phyloP scores from a whole-genome alignment of 1,140 invertebrate genomes.

The Polypedilum pembai region DNA sequence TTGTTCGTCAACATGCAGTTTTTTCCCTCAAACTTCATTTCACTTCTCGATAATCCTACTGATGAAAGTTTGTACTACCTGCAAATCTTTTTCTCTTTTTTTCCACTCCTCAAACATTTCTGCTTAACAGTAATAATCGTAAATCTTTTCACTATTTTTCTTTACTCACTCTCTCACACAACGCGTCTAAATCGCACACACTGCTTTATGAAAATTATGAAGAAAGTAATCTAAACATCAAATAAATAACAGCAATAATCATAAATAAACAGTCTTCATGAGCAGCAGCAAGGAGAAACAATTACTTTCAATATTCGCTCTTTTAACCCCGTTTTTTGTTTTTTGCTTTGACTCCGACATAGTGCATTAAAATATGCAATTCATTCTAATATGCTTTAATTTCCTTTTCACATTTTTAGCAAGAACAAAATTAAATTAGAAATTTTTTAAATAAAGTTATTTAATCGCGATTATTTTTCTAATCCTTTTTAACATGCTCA shows the following conservation, averaged over 20 bases:
- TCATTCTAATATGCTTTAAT: background rate
- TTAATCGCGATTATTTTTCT: conserved; percentile 10
- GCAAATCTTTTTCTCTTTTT: conserved; percentile 11
- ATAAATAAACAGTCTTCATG: conserved; percentile 11
- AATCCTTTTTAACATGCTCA: too few species aligned
- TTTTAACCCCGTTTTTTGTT: background rate
- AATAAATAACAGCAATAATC: conserved; percentile 28
- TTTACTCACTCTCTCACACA: background rate
- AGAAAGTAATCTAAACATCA: conserved; percentile 27
- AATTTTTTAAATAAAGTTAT: background rate
- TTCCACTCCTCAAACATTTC: background rate
- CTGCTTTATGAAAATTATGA: conserved; percentile 18
- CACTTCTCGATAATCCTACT: conserved; percentile 4
- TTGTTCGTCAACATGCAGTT: conserved; percentile 28
- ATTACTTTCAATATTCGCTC: background rate
- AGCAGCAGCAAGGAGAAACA: background rate
- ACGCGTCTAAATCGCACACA: background rate
- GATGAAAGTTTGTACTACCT: conserved; percentile 22
- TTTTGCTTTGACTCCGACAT: background rate
- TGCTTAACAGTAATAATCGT: conserved; percentile 8
- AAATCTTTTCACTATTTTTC: conserved; percentile 21
- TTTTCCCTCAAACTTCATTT: background rate
- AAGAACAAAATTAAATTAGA: too few species aligned
- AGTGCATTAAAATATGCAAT: conserved; percentile 12
- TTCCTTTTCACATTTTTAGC: background rate